Percentiles rank a stretch among this genome's conserved stretches.
phyloP scores from a whole-genome alignment of 2,113 vertebrate species.

The Nematolebias whitei region DNA sequence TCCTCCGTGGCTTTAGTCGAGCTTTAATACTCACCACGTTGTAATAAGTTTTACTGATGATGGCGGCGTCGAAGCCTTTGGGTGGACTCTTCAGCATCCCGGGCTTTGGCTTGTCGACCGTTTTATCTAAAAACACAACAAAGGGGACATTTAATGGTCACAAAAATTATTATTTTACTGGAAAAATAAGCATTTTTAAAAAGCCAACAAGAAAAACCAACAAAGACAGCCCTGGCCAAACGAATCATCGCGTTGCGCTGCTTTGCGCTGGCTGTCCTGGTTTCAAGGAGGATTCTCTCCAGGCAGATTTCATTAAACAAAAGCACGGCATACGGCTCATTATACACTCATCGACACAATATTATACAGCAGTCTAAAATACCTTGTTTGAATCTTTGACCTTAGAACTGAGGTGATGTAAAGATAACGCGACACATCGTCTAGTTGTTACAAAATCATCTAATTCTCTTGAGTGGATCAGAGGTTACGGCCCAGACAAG shows the following conservation, averaged over 20 bases:
- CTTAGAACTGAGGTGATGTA: too few relatives aligned
- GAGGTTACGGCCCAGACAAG: too few relatives aligned
- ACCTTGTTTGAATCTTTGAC: too few relatives aligned
- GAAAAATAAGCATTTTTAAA: not conserved
- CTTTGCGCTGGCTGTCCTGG: not conserved
- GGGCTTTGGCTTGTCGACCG: slow-evolving; percentile 85
- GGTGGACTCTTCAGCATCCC: slow-evolving; percentile 90
- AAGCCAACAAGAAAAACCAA: not conserved
- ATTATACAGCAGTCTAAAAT: too few relatives aligned
- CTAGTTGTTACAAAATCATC: too few relatives aligned
- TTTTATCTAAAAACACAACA: slow-evolving; percentile 83
- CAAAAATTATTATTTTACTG: not conserved
- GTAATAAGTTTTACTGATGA: slow-evolving; percentile 97
- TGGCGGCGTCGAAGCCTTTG: slow-evolving; percentile 90
- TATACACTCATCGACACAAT: too few relatives aligned
- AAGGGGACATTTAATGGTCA: not conserved
- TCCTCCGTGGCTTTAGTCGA: not conserved
- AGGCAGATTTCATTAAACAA: too few relatives aligned
- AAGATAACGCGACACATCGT: too few relatives aligned
- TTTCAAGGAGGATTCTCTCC: too few relatives aligned
- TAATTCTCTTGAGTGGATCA: too few relatives aligned
- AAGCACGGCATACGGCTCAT: too few relatives aligned
- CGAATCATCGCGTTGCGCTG: not conserved
- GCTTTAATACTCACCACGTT: slow-evolving; percentile 89
- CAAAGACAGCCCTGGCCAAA: not conserved